phyloP scores from a whole-genome alignment of 2,113 vertebrate genomes.

The Regulus satrapa region DNA sequence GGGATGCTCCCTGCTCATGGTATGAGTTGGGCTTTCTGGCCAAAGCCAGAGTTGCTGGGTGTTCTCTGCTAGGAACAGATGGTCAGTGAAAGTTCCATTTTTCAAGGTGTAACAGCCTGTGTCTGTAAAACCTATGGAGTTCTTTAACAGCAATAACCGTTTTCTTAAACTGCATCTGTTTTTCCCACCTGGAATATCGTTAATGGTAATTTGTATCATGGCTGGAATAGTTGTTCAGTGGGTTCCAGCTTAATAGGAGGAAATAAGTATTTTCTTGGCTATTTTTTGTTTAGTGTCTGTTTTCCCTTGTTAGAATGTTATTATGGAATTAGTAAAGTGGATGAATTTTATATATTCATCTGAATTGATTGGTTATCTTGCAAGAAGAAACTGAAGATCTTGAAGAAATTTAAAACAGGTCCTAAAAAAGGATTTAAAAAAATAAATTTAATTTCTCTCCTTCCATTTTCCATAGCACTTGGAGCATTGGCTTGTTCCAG shows the following conservation, averaged over 20 bases:
- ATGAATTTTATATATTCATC: not conserved
- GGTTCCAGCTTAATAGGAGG: not conserved
- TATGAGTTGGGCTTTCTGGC: not conserved
- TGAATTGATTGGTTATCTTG: not conserved
- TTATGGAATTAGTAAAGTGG: not conserved
- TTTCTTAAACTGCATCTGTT: slow-evolving; percentile 44
- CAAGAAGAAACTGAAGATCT: not conserved
- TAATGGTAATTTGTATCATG: not conserved
- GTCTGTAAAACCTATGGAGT: not conserved
- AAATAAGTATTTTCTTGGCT: not conserved
- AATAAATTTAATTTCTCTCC: not conserved
- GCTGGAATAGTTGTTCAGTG: not conserved
- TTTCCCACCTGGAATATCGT: slow-evolving; percentile 21
- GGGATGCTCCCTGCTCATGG: accelerated
- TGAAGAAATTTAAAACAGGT: not conserved
- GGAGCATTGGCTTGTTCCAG: not conserved
- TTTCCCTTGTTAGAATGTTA: not conserved
- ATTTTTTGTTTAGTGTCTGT: not conserved
- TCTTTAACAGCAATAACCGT: not conserved
- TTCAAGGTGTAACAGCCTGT: not conserved
- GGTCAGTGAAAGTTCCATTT: not conserved
- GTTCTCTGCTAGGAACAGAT: slow-evolving; percentile 15
- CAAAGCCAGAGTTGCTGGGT: not conserved
- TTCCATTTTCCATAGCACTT: accelerated
- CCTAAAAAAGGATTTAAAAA: not conserved